Evolutionary conservation across 2,888 invertebrate genomes (phyloP).

Genomic region (Papilio protenor): DNA sequence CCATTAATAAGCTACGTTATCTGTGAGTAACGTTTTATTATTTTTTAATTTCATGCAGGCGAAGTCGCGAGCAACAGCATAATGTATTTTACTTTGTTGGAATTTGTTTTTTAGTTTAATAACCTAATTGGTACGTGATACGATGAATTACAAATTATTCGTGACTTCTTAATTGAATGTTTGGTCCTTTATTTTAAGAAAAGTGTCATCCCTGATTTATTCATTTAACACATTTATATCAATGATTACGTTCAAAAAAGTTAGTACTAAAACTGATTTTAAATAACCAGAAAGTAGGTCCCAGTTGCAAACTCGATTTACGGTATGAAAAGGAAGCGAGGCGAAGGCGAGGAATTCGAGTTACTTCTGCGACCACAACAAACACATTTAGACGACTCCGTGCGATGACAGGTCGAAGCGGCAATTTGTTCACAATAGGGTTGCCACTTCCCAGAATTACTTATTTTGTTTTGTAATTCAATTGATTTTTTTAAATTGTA

Average conservation of each 20-base stretch:
- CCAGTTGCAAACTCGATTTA: constrained; percentile 46
- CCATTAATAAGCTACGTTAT: too few relatives aligned
- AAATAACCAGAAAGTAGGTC: constrained; percentile 16
- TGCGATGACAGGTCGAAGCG: constrained; percentile 53
- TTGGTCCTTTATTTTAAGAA: background rate
- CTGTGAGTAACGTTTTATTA: too few relatives aligned
- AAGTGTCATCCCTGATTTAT: background rate
- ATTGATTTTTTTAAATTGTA: background rate
- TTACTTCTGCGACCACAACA: constrained; percentile 66
- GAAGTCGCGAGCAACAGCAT: too few relatives aligned
- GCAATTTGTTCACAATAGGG: constrained; percentile 28
- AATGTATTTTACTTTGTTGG: too few relatives aligned
- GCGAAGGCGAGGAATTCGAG: constrained; percentile 46
- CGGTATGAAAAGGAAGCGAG: constrained; percentile 47
- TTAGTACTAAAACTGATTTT: background rate
- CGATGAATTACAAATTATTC: too few relatives aligned
- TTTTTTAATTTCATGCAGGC: too few relatives aligned
- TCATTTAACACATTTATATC: background rate
- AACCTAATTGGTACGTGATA: too few relatives aligned
- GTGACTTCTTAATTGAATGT: too few relatives aligned
- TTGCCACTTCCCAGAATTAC: constrained; percentile 3
- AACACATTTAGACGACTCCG: constrained; percentile 71
- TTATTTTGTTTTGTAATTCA: background rate
- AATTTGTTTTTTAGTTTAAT: too few relatives aligned
- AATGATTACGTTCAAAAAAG: background rate